A percentile compares a stretch with the other conserved stretches of the same genome.
phyloP scores from a whole-genome alignment of 2,113 vertebrate species.

The Columba janthina region DNA sequence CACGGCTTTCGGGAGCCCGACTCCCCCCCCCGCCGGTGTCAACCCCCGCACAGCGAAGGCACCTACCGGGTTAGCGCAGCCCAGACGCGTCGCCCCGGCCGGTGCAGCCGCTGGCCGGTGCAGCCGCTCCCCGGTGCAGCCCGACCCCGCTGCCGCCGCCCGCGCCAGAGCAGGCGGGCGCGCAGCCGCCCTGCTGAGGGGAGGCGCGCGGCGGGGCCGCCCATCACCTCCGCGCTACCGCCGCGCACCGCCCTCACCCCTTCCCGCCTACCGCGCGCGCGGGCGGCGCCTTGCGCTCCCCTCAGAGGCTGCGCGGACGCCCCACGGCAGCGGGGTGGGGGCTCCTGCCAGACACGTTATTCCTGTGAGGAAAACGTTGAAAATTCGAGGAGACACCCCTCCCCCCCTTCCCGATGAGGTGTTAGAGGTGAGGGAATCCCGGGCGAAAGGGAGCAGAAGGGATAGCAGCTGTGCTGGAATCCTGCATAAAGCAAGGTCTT shows the following conservation, averaged over 20 bases:
- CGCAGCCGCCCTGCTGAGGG: background rate
- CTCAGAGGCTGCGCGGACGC: background rate
- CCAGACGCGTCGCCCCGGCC: fast-evolving
- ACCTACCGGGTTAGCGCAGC: background rate
- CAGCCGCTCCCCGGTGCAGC: fast-evolving
- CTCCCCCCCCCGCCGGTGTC: background rate
- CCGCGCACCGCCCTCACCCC: too few species aligned
- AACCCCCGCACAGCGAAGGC: background rate
- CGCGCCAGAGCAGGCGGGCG: background rate
- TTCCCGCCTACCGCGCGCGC: background rate
- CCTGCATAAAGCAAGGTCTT: fast-evolving
- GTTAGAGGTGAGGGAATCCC: background rate
- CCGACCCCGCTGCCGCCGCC: background rate
- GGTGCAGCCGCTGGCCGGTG: fast-evolving
- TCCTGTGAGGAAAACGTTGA: background rate
- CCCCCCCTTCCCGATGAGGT: fast-evolving
- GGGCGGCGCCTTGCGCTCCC: background rate
- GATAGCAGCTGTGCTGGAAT: background rate
- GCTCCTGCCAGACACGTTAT: too few species aligned
- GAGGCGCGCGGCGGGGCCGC: background rate
- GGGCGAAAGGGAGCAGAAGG: background rate
- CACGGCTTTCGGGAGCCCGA: background rate
- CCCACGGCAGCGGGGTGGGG: too few species aligned
- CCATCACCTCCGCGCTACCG: background rate
- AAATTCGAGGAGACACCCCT: background rate